Percentiles rank a stretch among this genome's conserved stretches.
phyloP scores from a whole-genome alignment of 2,888 invertebrate genomes.

The Parnassius apollo region DNA sequence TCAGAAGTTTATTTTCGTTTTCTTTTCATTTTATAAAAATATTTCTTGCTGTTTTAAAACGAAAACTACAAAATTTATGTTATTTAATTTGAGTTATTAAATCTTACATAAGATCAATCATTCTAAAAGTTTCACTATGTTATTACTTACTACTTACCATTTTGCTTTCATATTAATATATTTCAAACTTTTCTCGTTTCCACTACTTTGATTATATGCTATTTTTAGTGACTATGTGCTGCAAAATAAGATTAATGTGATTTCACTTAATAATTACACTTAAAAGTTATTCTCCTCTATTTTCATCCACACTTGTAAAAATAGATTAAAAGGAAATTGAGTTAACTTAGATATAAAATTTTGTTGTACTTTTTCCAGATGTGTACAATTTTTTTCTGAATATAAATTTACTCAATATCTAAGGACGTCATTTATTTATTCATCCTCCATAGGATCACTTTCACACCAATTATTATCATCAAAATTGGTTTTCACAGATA shows the following conservation, averaged over 20 bases:
- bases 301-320: constrained; percentile 65
- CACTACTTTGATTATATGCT: constrained; percentile 18
- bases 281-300: constrained; percentile 59
- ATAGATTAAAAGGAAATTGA: constrained; percentile 60
- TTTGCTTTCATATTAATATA: constrained; percentile 23
- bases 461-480: constrained; percentile 48
- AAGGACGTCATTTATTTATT: constrained; percentile 52
- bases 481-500: constrained; percentile 22
- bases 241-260: constrained; percentile 55
- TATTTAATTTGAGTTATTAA: constrained; percentile 30
- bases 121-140: constrained; percentile 1
- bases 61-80: constrained; percentile 38
- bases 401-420: constrained; percentile 74
- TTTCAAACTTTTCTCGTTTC: constrained; percentile 18
- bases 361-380: constrained; percentile 77
- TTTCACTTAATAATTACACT: constrained; percentile 49
- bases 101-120: constrained; percentile 11
- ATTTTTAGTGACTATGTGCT: constrained; percentile 34
- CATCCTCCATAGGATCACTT: constrained; percentile 49
- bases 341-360: constrained; percentile 63
- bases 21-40: constrained; percentile 52
- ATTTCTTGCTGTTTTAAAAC: constrained; percentile 40
- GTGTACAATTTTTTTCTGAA: constrained; percentile 77
- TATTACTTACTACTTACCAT: constrained; percentile 9
- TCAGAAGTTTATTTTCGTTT: constrained; percentile 69